phyloP scores from a whole-genome alignment of 2,797 vertebrate species.

The Gephyroberyx darwinii region DNA sequence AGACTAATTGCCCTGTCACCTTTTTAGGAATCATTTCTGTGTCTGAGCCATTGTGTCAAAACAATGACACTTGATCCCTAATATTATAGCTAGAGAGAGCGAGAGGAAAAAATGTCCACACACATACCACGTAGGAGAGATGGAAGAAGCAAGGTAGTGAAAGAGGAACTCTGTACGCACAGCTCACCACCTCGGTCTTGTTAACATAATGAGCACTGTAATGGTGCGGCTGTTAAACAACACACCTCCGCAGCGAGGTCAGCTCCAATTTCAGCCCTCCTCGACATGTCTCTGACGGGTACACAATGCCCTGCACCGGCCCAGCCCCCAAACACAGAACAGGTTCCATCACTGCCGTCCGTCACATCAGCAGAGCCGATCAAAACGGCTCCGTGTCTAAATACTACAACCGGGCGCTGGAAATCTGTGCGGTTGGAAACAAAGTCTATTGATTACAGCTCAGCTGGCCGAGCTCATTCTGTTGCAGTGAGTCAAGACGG shows the following conservation, averaged over 20 bases:
- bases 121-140: not conserved
- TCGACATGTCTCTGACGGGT: conserved; percentile 72
- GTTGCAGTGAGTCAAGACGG: conserved; percentile 1
- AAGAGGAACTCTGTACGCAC: conserved; percentile 56
- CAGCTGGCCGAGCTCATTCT: conserved; percentile 7
- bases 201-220: conserved; percentile 74
- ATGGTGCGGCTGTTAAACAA: conserved; percentile 68
- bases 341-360: conserved; percentile 55
- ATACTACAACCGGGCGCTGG: conserved; percentile 14
- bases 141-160: conserved; percentile 19
- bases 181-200: conserved; percentile 70
- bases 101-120: not conserved
- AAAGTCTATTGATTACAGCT: conserved; percentile 12
- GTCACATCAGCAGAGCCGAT: conserved; percentile 40
- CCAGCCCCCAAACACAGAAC: conserved; percentile 42
- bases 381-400: conserved; percentile 15
- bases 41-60: conserved; percentile 79
- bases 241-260: conserved; percentile 53
- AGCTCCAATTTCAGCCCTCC: conserved; percentile 63
- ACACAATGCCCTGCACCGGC: conserved; percentile 70
- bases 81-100: conserved; percentile 54
- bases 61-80: conserved; percentile 78
- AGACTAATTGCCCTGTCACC: conserved; percentile 80
- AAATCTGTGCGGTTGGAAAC: conserved; percentile 22
- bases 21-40: conserved; percentile 76